These are phyloP conservation scores for Rhabdomys dilectus DNA, from an alignment of 2,113 vertebrate genomes.

Conservation along the genomic window DNA sequence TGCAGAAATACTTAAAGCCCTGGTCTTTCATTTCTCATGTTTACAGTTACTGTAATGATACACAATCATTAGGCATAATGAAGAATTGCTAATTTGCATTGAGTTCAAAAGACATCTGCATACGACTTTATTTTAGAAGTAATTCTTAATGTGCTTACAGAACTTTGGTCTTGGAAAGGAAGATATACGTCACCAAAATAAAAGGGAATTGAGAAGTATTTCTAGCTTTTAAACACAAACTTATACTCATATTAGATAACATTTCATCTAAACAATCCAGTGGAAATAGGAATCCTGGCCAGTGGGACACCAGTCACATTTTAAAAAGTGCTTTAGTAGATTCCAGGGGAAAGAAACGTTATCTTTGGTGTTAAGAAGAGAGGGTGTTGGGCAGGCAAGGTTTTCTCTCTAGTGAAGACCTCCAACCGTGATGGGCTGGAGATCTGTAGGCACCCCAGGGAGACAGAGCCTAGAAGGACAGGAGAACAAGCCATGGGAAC, in stretches of 20 bases:
- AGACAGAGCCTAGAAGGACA: not conserved
- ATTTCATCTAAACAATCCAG: not conserved
- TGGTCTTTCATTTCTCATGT: constrained; percentile 58
- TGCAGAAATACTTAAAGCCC: constrained; percentile 15
- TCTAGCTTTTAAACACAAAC: constrained; percentile 20
- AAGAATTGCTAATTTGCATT: constrained; percentile 66
- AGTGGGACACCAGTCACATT: not conserved
- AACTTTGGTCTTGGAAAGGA: constrained; percentile 40
- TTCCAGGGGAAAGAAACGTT: not conserved
- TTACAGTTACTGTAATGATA: constrained; percentile 29
- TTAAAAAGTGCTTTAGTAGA: not conserved
- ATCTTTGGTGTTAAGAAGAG: not conserved
- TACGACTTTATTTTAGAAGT: constrained; percentile 62
- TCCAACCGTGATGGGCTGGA: not conserved
- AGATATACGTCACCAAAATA: not conserved
- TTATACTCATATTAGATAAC: not conserved
- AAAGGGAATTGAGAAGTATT: constrained; percentile 6
- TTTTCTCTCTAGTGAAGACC: not conserved
- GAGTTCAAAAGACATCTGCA: constrained; percentile 49
- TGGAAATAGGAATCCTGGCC: not conserved
- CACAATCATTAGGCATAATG: constrained; percentile 56
- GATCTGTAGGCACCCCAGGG: not conserved
- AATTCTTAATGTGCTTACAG: constrained; percentile 22
- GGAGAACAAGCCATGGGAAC: not conserved
- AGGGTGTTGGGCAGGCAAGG: not conserved